phyloP scores from a whole-genome alignment of 2,888 invertebrate species.

The Pristionchus arcanus region DNA sequence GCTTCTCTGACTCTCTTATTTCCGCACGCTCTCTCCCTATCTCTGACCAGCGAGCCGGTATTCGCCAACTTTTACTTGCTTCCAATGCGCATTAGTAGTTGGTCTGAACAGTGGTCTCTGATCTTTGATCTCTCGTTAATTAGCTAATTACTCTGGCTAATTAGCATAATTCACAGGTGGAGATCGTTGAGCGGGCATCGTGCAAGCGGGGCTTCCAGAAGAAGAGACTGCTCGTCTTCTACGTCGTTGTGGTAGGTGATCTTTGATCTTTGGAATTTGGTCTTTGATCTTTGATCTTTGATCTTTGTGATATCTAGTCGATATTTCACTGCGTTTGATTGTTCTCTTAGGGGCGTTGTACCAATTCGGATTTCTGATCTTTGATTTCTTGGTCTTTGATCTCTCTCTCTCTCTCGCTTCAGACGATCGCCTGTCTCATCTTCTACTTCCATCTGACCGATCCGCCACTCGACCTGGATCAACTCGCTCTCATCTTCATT shows the following conservation, averaged over 20 bases:
- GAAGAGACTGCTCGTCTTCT: neutral
- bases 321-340: no score
- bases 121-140: neutral
- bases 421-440: neutral
- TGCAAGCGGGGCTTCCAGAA: neutral
- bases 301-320: no score
- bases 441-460: neutral
- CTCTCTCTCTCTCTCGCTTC: constrained; percentile 1
- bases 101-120: no score
- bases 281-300: neutral
- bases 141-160: neutral
- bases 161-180: neutral
- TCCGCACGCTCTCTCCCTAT: no score
- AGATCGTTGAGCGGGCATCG: neutral
- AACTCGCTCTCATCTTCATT: no score
- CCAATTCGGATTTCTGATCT: neutral
- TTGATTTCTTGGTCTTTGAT: constrained; percentile 30
- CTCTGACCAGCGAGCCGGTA: no score
- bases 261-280: constrained; percentile 14
- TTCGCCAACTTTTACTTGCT: no score
- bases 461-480: neutral
- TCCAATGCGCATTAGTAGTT: no score
- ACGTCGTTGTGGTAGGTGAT: neutral
- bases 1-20: no score
- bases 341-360: no score